These are phyloP conservation scores for Holotrichia oblita DNA, from an alignment of 1,140 invertebrate species.

Conservation along the genomic window DNA sequence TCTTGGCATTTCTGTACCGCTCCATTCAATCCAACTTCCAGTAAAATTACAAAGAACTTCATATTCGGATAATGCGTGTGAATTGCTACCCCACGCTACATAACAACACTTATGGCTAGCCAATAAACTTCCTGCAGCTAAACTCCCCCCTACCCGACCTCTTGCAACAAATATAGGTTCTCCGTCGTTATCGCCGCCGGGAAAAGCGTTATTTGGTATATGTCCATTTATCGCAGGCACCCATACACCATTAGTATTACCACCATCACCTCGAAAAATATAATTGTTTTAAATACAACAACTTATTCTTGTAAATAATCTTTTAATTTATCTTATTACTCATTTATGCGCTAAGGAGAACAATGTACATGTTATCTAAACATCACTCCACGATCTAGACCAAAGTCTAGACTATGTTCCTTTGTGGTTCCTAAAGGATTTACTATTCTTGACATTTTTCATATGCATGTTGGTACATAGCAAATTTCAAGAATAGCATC, in stretches of 20 bases:
- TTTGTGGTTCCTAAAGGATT: too few relatives aligned
- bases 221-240: constrained; percentile 64
- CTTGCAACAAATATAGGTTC: constrained; percentile 78
- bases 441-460: too few relatives aligned
- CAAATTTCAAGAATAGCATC: too few relatives aligned
- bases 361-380: too few relatives aligned
- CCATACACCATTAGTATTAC: constrained; percentile 58
- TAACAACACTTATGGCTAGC: constrained; percentile 76
- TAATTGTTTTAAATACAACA: constrained; percentile 61
- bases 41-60: constrained; percentile 68
- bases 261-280: constrained; percentile 81
- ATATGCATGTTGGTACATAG: too few relatives aligned
- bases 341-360: too few relatives aligned
- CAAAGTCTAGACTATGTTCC: too few relatives aligned
- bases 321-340: too few relatives aligned
- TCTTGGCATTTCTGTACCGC: constrained; percentile 5
- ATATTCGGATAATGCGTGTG: constrained; percentile 76
- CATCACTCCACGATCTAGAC: too few relatives aligned
- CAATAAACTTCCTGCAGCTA: constrained; percentile 79
- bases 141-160: constrained; percentile 70
- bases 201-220: constrained; percentile 76
- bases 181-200: constrained; percentile 77
- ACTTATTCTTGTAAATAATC: too few relatives aligned
- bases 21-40: constrained; percentile 11
- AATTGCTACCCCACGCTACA: constrained; percentile 75